phyloP scores from a whole-genome alignment of 2,113 vertebrate genomes.

The Rhabdomys dilectus region DNA sequence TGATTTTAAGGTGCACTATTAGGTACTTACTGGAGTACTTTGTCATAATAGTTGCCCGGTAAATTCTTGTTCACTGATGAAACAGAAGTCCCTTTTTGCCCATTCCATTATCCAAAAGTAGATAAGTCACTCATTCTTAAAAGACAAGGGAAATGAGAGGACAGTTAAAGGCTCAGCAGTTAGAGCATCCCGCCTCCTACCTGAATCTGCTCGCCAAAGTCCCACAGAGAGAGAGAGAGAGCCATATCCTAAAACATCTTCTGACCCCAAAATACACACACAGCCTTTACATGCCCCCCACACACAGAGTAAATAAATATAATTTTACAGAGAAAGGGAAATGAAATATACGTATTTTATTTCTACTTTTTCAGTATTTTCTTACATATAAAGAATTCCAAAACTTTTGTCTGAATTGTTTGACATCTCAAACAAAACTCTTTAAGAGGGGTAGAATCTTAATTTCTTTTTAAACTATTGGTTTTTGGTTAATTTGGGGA shows the following conservation, averaged over 20 bases:
- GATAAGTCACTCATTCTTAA: slow-evolving; percentile 36
- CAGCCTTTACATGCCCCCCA: background rate
- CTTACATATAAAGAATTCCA: slow-evolving; percentile 48
- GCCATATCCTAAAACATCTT: background rate
- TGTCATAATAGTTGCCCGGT: slow-evolving; percentile 31
- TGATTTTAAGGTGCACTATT: background rate
- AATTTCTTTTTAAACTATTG: background rate
- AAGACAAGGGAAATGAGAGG: background rate
- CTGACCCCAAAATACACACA: background rate
- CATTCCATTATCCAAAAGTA: slow-evolving; percentile 17
- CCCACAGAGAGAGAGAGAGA: background rate
- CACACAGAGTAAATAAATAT: background rate
- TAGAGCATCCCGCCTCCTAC: background rate
- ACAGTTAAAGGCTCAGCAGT: background rate
- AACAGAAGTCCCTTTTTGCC: background rate
- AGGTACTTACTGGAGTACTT: background rate
- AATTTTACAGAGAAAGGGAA: slow-evolving; percentile 40
- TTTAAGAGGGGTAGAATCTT: background rate
- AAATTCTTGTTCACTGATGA: slow-evolving; percentile 45
- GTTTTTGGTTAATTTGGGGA: slow-evolving; percentile 21
- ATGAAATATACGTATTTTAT: slow-evolving; percentile 32
- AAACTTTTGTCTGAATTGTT: background rate
- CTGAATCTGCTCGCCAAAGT: background rate
- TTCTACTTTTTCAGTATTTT: slow-evolving; percentile 6
- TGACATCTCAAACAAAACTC: slow-evolving; percentile 41